phyloP scores from a whole-genome alignment of 2,888 invertebrate species.

The Exocentrus adspersus region DNA sequence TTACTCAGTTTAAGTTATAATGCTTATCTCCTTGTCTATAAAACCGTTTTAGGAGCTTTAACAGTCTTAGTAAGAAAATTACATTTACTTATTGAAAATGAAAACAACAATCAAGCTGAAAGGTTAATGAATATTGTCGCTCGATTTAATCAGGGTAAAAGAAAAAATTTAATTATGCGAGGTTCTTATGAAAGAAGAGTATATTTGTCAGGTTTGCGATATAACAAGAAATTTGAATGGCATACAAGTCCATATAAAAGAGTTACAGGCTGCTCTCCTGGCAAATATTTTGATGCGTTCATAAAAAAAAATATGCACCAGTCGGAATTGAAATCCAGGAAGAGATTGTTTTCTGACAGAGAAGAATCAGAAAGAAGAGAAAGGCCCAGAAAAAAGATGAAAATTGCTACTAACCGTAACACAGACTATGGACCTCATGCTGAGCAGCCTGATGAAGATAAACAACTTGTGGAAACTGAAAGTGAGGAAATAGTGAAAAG shows the following conservation, averaged over 20 bases:
- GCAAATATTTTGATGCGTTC: not conserved
- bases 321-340: not conserved
- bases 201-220: conserved; percentile 20
- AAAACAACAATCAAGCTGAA: not conserved
- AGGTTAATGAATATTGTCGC: not conserved
- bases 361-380: not conserved
- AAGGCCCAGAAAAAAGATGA: not conserved
- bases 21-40: not conserved
- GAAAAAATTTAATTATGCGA: conserved; percentile 31
- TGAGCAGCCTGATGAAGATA: not conserved
- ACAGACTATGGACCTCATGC: conserved; percentile 14
- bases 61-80: not conserved
- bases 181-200: conserved; percentile 25
- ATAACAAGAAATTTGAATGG: conserved; percentile 2
- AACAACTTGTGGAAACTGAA: not conserved
- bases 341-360: not conserved
- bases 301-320: not conserved
- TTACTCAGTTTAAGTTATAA: not conserved
- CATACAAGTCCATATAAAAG: not conserved
- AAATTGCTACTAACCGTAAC: no score
- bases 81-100: not conserved
- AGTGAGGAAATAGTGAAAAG: not conserved
- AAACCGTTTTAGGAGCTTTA: not conserved
- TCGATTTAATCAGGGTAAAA: conserved; percentile 31
- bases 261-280: not conserved